Base-by-base conservation (phyloP, 2,888 invertebrate genomes). In the Odontomyia ornata region DNA sequence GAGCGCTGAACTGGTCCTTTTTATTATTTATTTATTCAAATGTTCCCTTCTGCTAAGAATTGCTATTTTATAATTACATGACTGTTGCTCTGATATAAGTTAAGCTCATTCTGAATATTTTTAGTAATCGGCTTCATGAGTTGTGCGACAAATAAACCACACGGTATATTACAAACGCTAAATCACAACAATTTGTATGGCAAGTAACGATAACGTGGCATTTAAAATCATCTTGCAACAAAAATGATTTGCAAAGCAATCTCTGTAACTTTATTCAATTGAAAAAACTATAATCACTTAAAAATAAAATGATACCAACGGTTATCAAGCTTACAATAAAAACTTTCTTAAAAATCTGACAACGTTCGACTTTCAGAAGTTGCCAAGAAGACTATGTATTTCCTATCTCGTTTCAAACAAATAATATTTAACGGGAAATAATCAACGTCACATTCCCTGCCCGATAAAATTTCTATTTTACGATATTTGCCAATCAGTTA, bases 1-100 rank as follows among this genome's bases (percentile, higher is more conserved):
- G 84, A 84, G 77, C 84, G 85, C 47, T 87, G 87, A 79, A 87
- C 87, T 60, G 86, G 80, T n/a, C n/a, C n/a, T n/a, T n/a, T n/a
- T n/a, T n/a, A n/a, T n/a, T n/a, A n/a, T n/a, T n/a, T n/a, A 80
- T 86, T 86, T 21, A 86, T 84, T 79, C 86, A 84, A 60, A 87
- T 79, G 57, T 79, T 84, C 83, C 78, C 83, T 82, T n/a, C 7
- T 56, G 56, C 7, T 5, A 11, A n/a, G n/a, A n/a, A 9, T 13
- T 5, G 7, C 5, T 5, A 13, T n/a, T n/a, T n/a, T 13, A 9
- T 43, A 43, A 43, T 43, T 9, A 43, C 43, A 9, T 43, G 7
- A 13, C 5, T 43, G 7, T n/a, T n/a, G n/a, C n/a, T n/a, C n/a
- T n/a, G n/a, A n/a, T n/a, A n/a, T n/a, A n/a, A n/a, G n/a, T n/a